These are phyloP conservation scores for Falco concolor DNA, from an alignment of 2,797 vertebrate genomes.

Conservation along the genomic window DNA sequence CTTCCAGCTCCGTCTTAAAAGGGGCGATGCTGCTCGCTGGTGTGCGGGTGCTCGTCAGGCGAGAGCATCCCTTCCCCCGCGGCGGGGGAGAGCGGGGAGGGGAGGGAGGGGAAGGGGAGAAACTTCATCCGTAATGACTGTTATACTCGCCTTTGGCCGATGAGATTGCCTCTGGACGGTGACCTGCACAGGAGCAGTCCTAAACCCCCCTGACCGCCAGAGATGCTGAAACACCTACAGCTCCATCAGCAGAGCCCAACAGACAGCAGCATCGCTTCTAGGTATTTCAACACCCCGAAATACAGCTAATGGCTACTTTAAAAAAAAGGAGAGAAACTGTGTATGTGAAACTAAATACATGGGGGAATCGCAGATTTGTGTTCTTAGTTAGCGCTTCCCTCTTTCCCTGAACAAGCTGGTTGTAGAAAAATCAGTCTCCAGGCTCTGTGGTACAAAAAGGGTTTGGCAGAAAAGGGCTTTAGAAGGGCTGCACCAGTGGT, in stretches of 20 bases:
- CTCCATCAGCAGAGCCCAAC: neutral
- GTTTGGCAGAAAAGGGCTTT: neutral
- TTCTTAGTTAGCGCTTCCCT: neutral
- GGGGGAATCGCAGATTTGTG: neutral
- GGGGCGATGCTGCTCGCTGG: neutral
- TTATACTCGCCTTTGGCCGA: neutral
- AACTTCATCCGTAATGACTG: neutral
- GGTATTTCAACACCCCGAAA: neutral
- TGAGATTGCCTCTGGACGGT: neutral
- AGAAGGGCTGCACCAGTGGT: neutral
- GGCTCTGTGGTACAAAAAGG: neutral
- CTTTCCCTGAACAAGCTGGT: neutral
- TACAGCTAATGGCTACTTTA: neutral
- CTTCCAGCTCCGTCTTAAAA: neutral
- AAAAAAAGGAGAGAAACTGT: neutral
- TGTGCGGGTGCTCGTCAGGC: neutral
- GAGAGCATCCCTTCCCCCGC: neutral
- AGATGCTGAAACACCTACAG: neutral
- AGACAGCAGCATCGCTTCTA: rapidly evolving
- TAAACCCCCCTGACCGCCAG: neutral
- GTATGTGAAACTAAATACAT: neutral
- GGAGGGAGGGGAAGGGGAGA: neutral
- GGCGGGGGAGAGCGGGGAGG: neutral
- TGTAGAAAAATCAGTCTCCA: neutral
- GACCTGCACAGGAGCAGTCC: neutral